Evolutionary conservation across 2,888 invertebrate species (phyloP).

Genomic region (Habrosyne pyritoides): DNA sequence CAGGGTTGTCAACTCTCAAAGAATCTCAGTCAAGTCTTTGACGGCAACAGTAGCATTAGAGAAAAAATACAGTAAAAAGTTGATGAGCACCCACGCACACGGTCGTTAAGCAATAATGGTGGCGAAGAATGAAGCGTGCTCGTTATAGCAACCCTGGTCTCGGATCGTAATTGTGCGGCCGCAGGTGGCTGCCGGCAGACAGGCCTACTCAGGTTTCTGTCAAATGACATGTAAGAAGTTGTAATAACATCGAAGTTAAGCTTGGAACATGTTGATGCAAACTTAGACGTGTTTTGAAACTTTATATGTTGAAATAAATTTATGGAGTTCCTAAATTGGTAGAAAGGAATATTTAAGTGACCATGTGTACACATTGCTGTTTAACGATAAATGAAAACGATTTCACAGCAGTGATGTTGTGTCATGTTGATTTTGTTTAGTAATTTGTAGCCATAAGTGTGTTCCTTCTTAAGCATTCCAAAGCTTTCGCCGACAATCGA

Average conservation of each 20-base stretch:
- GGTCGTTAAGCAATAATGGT: slow-evolving; percentile 4
- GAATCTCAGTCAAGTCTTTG: neutral
- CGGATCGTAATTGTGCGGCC: slow-evolving; percentile 17
- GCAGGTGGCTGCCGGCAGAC: slow-evolving; percentile 20
- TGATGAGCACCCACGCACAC: neutral
- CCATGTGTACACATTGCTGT: too few relatives aligned
- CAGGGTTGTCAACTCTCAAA: neutral
- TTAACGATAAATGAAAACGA: too few relatives aligned
- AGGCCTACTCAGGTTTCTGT: slow-evolving; percentile 4
- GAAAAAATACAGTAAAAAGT: neutral
- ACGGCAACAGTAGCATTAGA: neutral
- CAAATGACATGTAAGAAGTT: neutral
- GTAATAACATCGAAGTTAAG: neutral
- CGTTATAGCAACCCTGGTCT: slow-evolving; percentile 8
- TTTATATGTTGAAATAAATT: too few relatives aligned
- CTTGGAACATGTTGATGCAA: neutral
- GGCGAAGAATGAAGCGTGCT: slow-evolving; percentile 7
- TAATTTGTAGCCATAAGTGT: too few relatives aligned
- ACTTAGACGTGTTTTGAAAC: too few relatives aligned
- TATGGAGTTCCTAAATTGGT: neutral
- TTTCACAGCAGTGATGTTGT: too few relatives aligned
- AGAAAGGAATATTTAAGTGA: neutral
- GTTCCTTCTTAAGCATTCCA: neutral
- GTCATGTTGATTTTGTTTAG: too few relatives aligned
- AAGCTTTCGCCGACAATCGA: neutral